Evolutionary conservation across 2,797 vertebrate species (phyloP).

Genomic region (Molossus molossus): DNA sequence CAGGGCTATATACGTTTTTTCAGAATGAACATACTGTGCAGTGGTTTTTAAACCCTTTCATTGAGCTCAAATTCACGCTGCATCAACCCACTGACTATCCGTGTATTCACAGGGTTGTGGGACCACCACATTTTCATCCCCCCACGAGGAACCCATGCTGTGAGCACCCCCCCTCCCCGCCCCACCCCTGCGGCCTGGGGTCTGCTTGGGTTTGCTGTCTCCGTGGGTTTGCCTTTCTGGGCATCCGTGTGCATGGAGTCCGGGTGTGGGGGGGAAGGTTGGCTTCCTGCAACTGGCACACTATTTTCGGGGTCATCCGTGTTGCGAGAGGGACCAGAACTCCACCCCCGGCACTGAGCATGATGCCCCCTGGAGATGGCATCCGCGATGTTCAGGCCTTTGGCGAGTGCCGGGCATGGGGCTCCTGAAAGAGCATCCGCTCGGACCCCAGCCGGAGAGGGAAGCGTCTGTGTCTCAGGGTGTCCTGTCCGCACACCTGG

Average conservation of each 20-base stretch:
- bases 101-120: fast-evolving
- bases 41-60: background rate
- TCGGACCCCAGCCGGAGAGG: fast-evolving
- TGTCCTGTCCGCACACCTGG: fast-evolving
- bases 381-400: fast-evolving
- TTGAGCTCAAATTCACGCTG: fast-evolving
- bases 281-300: fast-evolving
- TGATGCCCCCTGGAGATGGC: fast-evolving
- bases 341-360: fast-evolving
- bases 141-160: fast-evolving
- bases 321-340: fast-evolving
- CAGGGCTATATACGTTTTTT: background rate
- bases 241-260: fast-evolving
- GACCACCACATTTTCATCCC: fast-evolving
- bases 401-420: fast-evolving
- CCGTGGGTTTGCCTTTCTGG: fast-evolving
- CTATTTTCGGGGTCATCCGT: fast-evolving
- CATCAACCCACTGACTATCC: fast-evolving
- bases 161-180: fast-evolving
- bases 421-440: fast-evolving
- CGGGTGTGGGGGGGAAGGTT: fast-evolving
- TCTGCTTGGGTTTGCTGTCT: fast-evolving
- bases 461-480: fast-evolving
- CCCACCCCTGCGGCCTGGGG: fast-evolving
- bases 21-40: background rate